Evolutionary conservation across 1,140 invertebrate species (phyloP), one percentile per base, ranked within the genome.

Genomic region (Drosophila orena): DNA sequence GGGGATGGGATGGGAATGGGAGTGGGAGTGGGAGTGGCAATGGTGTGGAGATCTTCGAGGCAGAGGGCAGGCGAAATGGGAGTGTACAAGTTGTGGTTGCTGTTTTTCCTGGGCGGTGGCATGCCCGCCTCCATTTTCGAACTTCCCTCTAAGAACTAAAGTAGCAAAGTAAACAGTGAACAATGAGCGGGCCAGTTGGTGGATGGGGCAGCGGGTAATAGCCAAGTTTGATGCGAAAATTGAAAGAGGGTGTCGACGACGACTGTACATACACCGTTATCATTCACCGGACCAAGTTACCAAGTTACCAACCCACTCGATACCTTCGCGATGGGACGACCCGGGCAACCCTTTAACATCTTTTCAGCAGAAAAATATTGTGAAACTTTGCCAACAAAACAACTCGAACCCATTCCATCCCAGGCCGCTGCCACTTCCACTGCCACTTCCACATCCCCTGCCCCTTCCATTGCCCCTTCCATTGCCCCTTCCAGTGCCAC

Each of bases 111-210:
- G 61, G 55, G 56, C 47, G 50, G 35, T 17, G 49, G 42, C 46
- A 10, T 11, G 35, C n/a, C 34, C 34, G n/a, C 27, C 27, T 44
- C 27, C 56, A 4, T 14, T 68, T 44, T 20, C 35, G 38, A 71
- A 79, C 66, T 70, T 85, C 74, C 73, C 78, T 59, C 60, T 68
- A 80, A 84, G 80, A 85, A 80, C 71, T 77, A 70, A 81, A 85
- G 77, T 72, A 81, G 73, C 68, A 77, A 77, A 77, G 80, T 79
- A 79, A 83, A 83, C 71, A 83, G 72, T 15, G 73, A 60, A 72
- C 71, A 71, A 71, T 71, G 52, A 43, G 47, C 57, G 44, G 49
- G 62, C 14, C 4, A 15, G 24, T 27, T 11, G 24, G 59, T n/a
- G 59, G 58, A 8, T 7, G 58, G 35, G 35, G 38, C 15, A 1